Conservation (phyloP, 2,113 vertebrate species). For the Ceyx cyanopectus region DNA sequence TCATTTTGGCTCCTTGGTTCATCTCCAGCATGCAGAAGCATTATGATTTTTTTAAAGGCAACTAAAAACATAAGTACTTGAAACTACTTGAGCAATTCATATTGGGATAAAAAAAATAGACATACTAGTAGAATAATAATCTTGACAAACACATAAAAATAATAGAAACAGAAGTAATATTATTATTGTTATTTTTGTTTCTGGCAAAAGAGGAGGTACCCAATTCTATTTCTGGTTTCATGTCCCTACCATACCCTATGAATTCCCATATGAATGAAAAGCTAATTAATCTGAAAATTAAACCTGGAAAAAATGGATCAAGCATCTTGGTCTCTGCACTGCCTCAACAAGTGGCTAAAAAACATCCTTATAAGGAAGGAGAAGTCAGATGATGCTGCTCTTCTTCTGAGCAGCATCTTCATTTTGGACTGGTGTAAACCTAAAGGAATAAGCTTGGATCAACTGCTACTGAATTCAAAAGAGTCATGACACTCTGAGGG, state of each 20-base stretch:
- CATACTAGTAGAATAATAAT: neutral
- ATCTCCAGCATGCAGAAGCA: neutral
- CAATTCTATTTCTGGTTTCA: neutral
- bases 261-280: neutral
- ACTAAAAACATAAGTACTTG: neutral
- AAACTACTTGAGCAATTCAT: too few species aligned
- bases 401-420: neutral
- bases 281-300: neutral
- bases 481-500: neutral
- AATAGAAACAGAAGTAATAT: neutral
- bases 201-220: neutral
- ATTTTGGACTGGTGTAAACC: neutral
- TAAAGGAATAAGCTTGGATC: neutral
- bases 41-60: neutral
- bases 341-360: neutral
- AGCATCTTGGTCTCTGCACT: neutral
- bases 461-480: neutral
- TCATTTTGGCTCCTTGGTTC: neutral
- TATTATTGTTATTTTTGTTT: neutral
- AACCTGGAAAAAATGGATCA: neutral
- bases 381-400: neutral
- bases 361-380: neutral
- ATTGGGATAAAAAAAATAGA: neutral
- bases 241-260: neutral
- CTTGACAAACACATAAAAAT: neutral